phyloP scores from a whole-genome alignment of 2,888 invertebrate species.

The Imbricaverruca yamaguchii region DNA sequence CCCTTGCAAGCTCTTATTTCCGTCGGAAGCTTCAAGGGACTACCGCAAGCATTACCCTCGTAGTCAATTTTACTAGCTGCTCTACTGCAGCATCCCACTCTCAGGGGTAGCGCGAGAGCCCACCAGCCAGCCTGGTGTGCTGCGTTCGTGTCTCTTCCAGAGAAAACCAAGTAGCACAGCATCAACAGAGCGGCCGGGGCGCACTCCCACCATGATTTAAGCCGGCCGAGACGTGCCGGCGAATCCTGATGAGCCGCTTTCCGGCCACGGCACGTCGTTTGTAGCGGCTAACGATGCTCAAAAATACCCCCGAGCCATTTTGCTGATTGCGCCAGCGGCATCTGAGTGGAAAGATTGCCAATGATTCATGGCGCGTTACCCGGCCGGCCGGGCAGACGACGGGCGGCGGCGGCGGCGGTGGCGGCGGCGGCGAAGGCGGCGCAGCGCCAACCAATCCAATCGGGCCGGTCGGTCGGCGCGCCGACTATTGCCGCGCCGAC shows the following conservation, averaged over 20 bases:
- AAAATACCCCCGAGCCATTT: constrained; percentile 13
- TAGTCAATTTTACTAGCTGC: too few species aligned
- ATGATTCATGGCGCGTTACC: constrained; percentile 10
- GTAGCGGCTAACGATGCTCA: constrained; percentile 16
- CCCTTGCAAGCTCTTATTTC: too few species aligned
- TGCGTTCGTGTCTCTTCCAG: too few species aligned
- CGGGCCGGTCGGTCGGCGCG: background rate
- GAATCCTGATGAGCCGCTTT: constrained; percentile 12
- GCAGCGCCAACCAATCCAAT: background rate
- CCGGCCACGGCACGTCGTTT: background rate
- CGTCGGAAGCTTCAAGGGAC: too few species aligned
- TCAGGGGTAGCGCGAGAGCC: too few species aligned
- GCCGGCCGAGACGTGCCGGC: background rate
- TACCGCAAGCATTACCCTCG: too few species aligned
- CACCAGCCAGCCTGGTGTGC: too few species aligned
- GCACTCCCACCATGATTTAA: background rate
- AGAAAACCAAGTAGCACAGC: too few species aligned
- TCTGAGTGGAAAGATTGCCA: constrained; percentile 14
- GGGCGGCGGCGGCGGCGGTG: background rate
- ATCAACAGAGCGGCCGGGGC: background rate
- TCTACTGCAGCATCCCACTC: too few species aligned
- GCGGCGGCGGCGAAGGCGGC: too few species aligned
- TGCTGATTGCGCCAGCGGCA: constrained; percentile 1
- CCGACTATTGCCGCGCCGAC: background rate
- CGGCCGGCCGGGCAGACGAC: background rate